Evolutionary conservation across 2,797 vertebrate species (phyloP), one percentile per base, ranked within the genome.

Genomic region (Muscicapa striata): DNA sequence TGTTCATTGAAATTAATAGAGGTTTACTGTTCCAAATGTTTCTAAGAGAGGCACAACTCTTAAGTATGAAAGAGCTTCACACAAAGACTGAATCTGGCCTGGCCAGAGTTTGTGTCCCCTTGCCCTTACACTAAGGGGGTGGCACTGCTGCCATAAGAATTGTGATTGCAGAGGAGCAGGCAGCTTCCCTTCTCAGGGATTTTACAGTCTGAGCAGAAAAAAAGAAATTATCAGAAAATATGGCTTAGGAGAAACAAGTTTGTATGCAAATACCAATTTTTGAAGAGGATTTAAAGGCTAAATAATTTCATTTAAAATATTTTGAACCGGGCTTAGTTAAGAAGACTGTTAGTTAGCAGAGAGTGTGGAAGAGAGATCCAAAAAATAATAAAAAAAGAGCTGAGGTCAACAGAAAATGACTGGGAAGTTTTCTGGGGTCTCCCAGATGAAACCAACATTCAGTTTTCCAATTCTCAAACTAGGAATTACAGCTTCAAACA

Each of bases 61-160:
- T 51, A 59, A 79, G 24, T 93, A 38, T 6, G 23, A 45, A 79
- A 40, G 11, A 64, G 19, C 17, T 63, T 76, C 52, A 55, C 34
- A 32, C 2, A 23, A 67, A n/a, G 41, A 57, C 18, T 52, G 52
- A 79, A 70, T 82, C 40, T 89, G 48, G 23, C 43, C 59, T 66
- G 12, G 66, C 77, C 36, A 57, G 61, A 43, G 19, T 64, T 40
- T 89, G 38, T 84, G 52, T 68, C 69, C 38, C 29, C 63, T 76
- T 2, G 0, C 11, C 9, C 45, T 76, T 34, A 17, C 3, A 1
- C 59, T 59, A 6, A 36, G 66, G 43, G 4, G 0, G 29, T 46
- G 58, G 27, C 72, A 15, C 18, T 64, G 6, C 20, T 76, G n/a
- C 27, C 2, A 0, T 18, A 16, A 66, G 36, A 14, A 29, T 6